Percentiles rank a stretch among this genome's conserved stretches.
Evolutionary conservation across 2,888 invertebrate species (phyloP).

Genomic region (Eustalomyia histrio): DNA sequence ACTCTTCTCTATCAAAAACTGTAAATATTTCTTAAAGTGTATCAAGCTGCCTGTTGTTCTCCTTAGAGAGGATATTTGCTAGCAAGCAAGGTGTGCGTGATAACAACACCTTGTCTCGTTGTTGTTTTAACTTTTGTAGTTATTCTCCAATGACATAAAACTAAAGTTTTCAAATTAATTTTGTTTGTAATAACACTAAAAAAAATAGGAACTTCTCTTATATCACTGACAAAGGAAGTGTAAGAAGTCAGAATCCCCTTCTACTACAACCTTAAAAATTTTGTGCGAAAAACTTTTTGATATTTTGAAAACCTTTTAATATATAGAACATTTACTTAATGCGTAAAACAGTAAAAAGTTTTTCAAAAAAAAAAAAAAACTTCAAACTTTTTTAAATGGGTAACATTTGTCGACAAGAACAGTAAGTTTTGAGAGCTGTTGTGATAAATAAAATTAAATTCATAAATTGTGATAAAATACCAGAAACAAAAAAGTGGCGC

Average conservation of each 20-base stretch:
- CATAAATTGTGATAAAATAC: background rate
- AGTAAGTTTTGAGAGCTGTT: conserved; percentile 48
- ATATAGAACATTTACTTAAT: background rate
- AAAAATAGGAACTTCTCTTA: background rate
- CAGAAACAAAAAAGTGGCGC: background rate
- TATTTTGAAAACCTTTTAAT: background rate
- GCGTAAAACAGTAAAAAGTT: conserved; percentile 4
- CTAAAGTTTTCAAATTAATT: conserved; percentile 42
- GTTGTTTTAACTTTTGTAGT: background rate
- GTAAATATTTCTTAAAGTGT: conserved; percentile 16
- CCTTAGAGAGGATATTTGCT: conserved; percentile 37
- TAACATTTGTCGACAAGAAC: conserved; percentile 63
- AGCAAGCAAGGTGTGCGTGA: conserved; percentile 51
- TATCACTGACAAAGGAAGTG: background rate
- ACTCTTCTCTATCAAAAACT: background rate
- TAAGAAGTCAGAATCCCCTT: background rate
- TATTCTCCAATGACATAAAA: conserved; percentile 44
- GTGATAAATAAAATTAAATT: conserved; percentile 12
- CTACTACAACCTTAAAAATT: background rate
- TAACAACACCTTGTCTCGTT: conserved; percentile 34
- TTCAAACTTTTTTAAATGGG: conserved; percentile 57
- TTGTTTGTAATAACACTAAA: conserved; percentile 17
- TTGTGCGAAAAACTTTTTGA: background rate
- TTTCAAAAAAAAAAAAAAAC: background rate
- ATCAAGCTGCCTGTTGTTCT: background rate